A percentile compares a stretch with the other conserved stretches of the same genome.
phyloP scores from a whole-genome alignment of 1,140 invertebrate species.

The Pseudomyrmex flavicornis region DNA sequence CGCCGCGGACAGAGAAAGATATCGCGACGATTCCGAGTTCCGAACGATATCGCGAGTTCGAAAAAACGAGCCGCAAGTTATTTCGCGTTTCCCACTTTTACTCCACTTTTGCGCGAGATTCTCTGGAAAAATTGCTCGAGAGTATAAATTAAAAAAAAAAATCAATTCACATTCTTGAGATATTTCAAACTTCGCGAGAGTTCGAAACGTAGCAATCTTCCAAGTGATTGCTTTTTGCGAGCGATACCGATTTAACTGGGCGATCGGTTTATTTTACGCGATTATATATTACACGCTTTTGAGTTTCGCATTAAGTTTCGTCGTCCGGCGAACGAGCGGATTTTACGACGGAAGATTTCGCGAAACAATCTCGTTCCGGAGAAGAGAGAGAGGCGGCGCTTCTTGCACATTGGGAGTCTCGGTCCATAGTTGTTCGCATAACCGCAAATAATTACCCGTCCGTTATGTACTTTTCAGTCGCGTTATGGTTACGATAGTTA shows the following conservation, averaged over 20 bases:
- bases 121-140: too few relatives aligned
- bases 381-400: slow-evolving; percentile 60
- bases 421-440: slow-evolving; percentile 65
- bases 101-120: too few relatives aligned
- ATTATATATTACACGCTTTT: slow-evolving; percentile 54
- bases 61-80: too few relatives aligned
- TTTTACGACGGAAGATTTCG: slow-evolving; percentile 68
- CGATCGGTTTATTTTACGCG: slow-evolving; percentile 42
- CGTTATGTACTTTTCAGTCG: slow-evolving; percentile 63
- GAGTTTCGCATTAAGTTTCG: slow-evolving; percentile 45
- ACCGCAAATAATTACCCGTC: slow-evolving; percentile 68
- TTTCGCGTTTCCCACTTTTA: too few relatives aligned
- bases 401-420: slow-evolving; percentile 44
- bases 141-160: too few relatives aligned
- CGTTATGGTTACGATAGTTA: slow-evolving; percentile 70
- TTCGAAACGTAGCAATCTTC: slow-evolving; percentile 14
- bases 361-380: slow-evolving; percentile 60
- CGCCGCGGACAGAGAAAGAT: too few relatives aligned
- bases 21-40: too few relatives aligned
- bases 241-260: too few relatives aligned
- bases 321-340: slow-evolving; percentile 38
- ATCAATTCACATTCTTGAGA: too few relatives aligned
- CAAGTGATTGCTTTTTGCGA: not conserved
- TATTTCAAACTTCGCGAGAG: too few relatives aligned
- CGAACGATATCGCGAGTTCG: too few relatives aligned